Percentiles rank a stretch among this genome's conserved stretches.
Conservation (phyloP, 2,888 invertebrate species). For the Apocheima hispidaria region DNA sequence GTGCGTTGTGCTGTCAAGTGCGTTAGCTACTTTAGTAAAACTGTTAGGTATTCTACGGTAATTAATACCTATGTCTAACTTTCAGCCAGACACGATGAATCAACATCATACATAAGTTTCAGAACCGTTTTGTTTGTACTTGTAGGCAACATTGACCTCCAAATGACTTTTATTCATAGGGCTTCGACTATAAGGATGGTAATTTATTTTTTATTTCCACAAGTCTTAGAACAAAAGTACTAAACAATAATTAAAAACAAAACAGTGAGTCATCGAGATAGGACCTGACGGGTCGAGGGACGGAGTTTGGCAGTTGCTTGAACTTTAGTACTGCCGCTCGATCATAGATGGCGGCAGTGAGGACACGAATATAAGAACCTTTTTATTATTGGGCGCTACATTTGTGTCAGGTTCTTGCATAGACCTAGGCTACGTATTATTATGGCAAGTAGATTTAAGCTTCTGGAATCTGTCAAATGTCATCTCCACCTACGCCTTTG, state of each 20-base stretch:
- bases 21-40: neutral
- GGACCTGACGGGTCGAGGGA: constrained; percentile 60
- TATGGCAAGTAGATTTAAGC: neutral
- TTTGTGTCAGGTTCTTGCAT: no score
- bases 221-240: neutral
- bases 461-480: no score
- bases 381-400: neutral
- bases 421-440: no score
- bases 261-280: constrained; percentile 53
- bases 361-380: neutral
- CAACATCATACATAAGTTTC: neutral
- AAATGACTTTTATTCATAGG: constrained; percentile 1
- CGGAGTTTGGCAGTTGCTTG: constrained; percentile 76
- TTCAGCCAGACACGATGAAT: neutral
- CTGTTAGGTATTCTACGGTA: neutral
- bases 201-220: neutral
- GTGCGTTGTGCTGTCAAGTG: no score
- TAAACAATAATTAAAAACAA: constrained; percentile 28
- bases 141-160: neutral
- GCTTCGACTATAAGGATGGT: neutral
- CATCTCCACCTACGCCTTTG: no score
- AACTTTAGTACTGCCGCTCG: constrained; percentile 71
- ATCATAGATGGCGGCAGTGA: constrained; percentile 58
- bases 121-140: neutral
- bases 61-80: neutral